These are phyloP conservation scores for Caenorhabditis virilis DNA, from an alignment of 2,888 invertebrate genomes.

Conservation along the genomic window DNA sequence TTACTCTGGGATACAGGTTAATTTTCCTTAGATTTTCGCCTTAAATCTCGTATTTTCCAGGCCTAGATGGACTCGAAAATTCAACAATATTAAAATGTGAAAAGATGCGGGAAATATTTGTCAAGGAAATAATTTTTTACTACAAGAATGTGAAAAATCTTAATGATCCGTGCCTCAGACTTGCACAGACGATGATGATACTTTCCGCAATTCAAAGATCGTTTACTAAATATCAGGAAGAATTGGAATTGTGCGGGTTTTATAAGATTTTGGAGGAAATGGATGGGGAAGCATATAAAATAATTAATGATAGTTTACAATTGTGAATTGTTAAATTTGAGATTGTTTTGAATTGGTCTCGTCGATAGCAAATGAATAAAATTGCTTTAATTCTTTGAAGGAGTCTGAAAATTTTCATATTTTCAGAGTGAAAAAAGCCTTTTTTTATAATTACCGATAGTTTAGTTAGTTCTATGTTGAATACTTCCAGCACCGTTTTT, in stretches of 20 bases:
- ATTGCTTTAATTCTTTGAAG: too few species aligned
- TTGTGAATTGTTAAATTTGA: conserved; percentile 7
- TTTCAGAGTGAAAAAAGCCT: too few species aligned
- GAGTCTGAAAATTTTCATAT: too few species aligned
- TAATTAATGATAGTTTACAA: conserved; percentile 24
- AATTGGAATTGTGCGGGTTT: conserved; percentile 33
- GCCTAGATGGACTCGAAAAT: conserved; percentile 17
- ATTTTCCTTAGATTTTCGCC: too few species aligned
- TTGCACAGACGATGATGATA: conserved; percentile 28
- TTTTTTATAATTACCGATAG: too few species aligned
- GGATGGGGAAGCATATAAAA: conserved; percentile 15
- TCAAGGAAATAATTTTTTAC: conserved; percentile 21
- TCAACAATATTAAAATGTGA: conserved; percentile 12
- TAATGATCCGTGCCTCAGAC: conserved; percentile 27
- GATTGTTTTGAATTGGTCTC: too few species aligned
- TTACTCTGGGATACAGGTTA: conserved; percentile 33
- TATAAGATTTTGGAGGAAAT: conserved; percentile 26
- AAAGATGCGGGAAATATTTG: conserved; percentile 17
- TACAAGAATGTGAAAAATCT: conserved; percentile 24
- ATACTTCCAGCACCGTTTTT: too few species aligned
- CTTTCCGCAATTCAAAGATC: conserved; percentile 9
- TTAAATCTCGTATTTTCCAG: too few species aligned
- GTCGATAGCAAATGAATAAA: too few species aligned
- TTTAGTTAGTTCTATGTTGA: too few species aligned
- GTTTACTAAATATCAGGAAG: conserved; percentile 19